phyloP scores from a whole-genome alignment of 2,113 vertebrate genomes.

The Chloropsis hardwickii region DNA sequence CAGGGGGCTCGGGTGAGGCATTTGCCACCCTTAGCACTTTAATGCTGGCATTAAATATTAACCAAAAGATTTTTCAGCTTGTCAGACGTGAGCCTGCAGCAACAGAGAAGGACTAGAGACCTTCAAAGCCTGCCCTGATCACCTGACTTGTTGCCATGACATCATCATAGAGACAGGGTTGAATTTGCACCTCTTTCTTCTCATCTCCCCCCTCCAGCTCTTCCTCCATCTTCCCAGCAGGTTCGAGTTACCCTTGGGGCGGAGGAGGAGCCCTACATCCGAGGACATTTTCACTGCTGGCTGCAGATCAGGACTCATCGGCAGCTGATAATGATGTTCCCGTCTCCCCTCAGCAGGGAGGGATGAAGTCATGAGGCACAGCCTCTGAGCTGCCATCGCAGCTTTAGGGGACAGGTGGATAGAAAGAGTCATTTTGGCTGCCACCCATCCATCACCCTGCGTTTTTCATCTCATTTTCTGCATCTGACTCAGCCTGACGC shows the following conservation, averaged over 20 bases:
- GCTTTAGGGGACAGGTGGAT: neutral
- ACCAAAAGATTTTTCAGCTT: neutral
- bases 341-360: neutral
- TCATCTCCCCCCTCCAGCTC: neutral
- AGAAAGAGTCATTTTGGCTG: neutral
- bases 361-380: neutral
- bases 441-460: neutral
- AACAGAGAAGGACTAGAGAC: neutral
- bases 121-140: neutral
- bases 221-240: neutral
- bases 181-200: neutral
- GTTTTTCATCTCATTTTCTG: neutral
- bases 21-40: neutral
- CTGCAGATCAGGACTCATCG: neutral
- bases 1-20: neutral
- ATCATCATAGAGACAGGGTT: neutral
- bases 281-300: neutral
- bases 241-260: neutral
- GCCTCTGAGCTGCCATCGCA: neutral
- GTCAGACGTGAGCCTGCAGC: neutral
- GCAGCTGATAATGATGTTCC: neutral
- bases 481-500: neutral
- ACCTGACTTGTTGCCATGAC: conserved; percentile 1
- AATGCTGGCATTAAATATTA: neutral
- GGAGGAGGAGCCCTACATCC: neutral